Percentiles rank a stretch among this genome's conserved stretches.
These are phyloP conservation scores for Tychaedon coryphoeus DNA, from an alignment of 2,113 vertebrate genomes.

Conservation along the genomic window DNA sequence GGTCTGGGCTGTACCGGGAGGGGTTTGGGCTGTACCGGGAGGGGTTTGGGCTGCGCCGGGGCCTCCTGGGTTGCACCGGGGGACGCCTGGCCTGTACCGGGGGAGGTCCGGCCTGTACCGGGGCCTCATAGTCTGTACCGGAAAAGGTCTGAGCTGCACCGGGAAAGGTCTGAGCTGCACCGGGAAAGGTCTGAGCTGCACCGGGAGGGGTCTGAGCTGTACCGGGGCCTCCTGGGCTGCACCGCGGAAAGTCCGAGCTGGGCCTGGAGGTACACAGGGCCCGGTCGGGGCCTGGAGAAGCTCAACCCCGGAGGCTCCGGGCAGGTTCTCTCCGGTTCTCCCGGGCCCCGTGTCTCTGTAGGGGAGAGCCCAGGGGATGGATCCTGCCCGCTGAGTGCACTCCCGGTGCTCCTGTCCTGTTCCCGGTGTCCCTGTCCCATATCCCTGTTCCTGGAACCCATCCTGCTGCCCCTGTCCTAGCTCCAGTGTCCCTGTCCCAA, in stretches of 20 bases:
- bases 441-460: too few species aligned
- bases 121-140: not conserved
- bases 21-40: not conserved
- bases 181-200: not conserved
- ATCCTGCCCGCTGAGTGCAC: not conserved
- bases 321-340: accelerated
- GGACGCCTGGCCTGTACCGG: too few species aligned
- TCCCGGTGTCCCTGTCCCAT: too few species aligned
- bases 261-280: not conserved
- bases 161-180: not conserved
- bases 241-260: not conserved
- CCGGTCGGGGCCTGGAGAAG: not conserved
- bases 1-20: too few species aligned
- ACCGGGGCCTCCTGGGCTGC: not conserved
- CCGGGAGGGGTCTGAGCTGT: too few species aligned
- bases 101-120: too few species aligned
- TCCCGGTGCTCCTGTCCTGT: too few species aligned
- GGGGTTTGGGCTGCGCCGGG: too few species aligned
- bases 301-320: not conserved
- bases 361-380: too few species aligned
- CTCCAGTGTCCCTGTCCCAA: too few species aligned
- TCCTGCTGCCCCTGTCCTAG: too few species aligned
- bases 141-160: not conserved
- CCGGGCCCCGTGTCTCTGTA: too few species aligned
- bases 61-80: not conserved